A percentile compares a stretch with the other conserved stretches of the same genome.
Evolutionary conservation across 2,888 invertebrate genomes (phyloP).

Genomic region (Idaea aversata): DNA sequence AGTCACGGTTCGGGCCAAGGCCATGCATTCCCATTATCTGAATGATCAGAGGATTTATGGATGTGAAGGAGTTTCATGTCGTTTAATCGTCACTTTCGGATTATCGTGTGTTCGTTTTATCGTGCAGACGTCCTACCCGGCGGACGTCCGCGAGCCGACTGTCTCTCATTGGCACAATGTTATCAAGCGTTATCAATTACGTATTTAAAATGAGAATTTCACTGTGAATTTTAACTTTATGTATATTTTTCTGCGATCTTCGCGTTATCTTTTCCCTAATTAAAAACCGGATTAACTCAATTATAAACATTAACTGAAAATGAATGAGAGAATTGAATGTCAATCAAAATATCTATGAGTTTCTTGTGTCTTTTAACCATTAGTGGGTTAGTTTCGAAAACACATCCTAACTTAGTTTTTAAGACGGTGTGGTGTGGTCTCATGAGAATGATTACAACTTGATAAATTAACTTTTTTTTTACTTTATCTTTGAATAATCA

Average conservation of each 20-base stretch:
- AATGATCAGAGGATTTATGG: constrained; percentile 66
- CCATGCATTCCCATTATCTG: constrained; percentile 48
- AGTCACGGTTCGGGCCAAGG: constrained; percentile 59
- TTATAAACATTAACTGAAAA: constrained; percentile 9
- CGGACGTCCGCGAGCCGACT: constrained; percentile 67
- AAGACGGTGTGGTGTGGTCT: no score
- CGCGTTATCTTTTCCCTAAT: constrained; percentile 8
- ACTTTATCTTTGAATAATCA: no score
- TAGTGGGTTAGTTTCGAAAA: no score
- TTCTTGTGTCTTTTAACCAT: no score
- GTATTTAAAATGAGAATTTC: constrained; percentile 39
- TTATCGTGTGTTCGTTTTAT: constrained; percentile 27
- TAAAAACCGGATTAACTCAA: constrained; percentile 26
- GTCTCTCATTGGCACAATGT: constrained; percentile 44
- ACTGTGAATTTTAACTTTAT: constrained; percentile 32
- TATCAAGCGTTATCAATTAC: constrained; percentile 56
- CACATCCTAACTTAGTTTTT: no score
- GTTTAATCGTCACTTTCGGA: constrained; percentile 45
- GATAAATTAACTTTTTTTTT: no score
- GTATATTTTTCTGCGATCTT: neutral
- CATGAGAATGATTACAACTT: no score
- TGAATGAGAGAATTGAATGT: neutral
- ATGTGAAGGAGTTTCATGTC: constrained; percentile 48
- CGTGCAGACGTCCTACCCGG: constrained; percentile 53
- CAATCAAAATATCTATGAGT: neutral